Base-by-base conservation (phyloP, 2,797 vertebrate species). In the Cyclura pinguis region DNA sequence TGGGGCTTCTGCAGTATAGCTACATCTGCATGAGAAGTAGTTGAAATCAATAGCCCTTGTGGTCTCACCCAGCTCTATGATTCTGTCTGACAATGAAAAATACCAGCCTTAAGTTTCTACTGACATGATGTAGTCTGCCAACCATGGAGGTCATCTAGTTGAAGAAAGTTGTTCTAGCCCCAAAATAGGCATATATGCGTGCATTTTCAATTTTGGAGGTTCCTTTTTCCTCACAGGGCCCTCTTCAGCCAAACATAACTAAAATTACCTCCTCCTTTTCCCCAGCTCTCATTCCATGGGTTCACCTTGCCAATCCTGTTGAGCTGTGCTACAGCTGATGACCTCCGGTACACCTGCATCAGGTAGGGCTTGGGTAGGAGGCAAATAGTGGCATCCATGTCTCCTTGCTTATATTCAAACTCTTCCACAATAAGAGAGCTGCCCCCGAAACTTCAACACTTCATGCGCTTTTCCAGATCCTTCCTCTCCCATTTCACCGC, bases 271-370 rank as follows among this genome's bases (percentile, higher is more conserved):
- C 18, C 1, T 52, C 73, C 62, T 78, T 88, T 74, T 85, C 91
- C 93, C 1, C 91, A 99, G 98, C 92, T 99, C 89, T 82, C 98
- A 82, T 93, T 91, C 84, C 98, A 98, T 1, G 94, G 96, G 80
- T 99, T 99, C 97, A 98, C 97, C 81, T 97, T 99, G 94, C 97
- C 96, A 47, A 95, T 95, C 93, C 97, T 99, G 89, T 96, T 98
- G 88, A 89, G 88, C 91, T 94, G 96, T 80, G 98, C 98, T 93
- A 98, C 97, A 86, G 97, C 96, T 88, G 98, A 99, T 0, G 98
- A 99, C 92, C 97, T 99, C 92, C 96, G 96, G 91, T 98, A 99
- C 90, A 97, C 97, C 80, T 95, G 93, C 82, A 97, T 99, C 96
- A 98, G 97, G 98, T 99, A 96, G 96, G 94, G 38, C 50, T 29